phyloP scores from a whole-genome alignment of 2,797 vertebrate species.

The Sebastiscus tertius region DNA sequence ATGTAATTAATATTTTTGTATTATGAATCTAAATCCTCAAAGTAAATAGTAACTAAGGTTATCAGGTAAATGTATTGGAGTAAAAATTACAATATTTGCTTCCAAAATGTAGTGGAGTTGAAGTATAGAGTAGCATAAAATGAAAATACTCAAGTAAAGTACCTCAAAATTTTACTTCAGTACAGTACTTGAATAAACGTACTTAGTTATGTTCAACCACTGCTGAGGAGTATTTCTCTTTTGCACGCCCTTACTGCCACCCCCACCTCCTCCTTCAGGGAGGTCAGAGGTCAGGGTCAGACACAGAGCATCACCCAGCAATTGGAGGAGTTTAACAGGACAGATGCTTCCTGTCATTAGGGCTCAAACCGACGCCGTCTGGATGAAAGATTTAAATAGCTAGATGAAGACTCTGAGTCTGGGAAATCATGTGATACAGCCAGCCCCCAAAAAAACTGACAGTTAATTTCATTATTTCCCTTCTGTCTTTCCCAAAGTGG shows the following conservation, averaged over 20 bases:
- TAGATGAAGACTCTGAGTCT: neutral
- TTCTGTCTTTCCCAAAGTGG: constrained; percentile 81
- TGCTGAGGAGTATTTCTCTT: too few relatives aligned
- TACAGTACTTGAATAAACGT: neutral
- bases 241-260: too few relatives aligned
- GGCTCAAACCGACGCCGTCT: neutral
- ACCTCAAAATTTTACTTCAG: neutral
- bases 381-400: neutral
- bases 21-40: neutral
- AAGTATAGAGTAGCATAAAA: neutral
- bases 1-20: neutral
- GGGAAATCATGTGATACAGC: neutral
- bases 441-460: neutral
- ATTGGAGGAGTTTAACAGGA: neutral
- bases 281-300: neutral
- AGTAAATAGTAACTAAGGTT: neutral
- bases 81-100: neutral
- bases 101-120: neutral
- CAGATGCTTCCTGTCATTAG: constrained; percentile 29
- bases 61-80: neutral
- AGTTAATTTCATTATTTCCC: neutral
- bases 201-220: neutral
- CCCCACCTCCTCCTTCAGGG: neutral
- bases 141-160: neutral
- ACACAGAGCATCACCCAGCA: neutral